Evolutionary conservation across 2,113 vertebrate genomes (phyloP), one percentile per base, ranked within the genome.

Genomic region (Ciconia maguari): DNA sequence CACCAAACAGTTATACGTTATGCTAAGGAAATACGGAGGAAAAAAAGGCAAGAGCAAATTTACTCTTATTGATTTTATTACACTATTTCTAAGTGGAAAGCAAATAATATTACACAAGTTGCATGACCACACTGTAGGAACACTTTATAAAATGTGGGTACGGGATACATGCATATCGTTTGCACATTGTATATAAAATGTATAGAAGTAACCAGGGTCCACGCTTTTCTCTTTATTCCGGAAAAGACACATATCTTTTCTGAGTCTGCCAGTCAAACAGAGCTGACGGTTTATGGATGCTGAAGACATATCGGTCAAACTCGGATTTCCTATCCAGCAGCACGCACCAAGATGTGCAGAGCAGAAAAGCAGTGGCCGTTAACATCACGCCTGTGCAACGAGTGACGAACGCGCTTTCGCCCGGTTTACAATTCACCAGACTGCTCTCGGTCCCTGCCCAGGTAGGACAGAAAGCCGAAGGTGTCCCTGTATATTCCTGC

Each of bases 1-100:
- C 29, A 21, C 11, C 46, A 20, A 41, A 24, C 2, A 49, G 14
- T 68, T 62, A 19, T 1, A 49, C 0, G 0, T 21, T 42, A 22
- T 26, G 15, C 10, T 60, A 75, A 48, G 90, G 32, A 90, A 92
- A 58, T 65, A n/a, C 0, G 1, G 25, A 2, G 6, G 3, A 2
- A 13, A 5, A 9, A 11, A 29, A 54, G 7, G 11, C 16, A 55
- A 46, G 4, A 48, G 2, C 3, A 65, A 62, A 42, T 75, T 58
- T 34, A n/a, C 25, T n/a, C 2, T 7, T 61, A 71, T 5, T 41
- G 14, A 16, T 80, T 82, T 85, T 46, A 52, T 83, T 65, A 21
- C 20, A 41, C 2, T 61, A 4, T 61, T 94, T 92, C 4, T n/a
- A 65, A 52, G 20, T n/a, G 17, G 21, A 85, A 85, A 72, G 13